Base-by-base conservation (phyloP, 1,140 invertebrate species). In the Bombus ignitus region DNA sequence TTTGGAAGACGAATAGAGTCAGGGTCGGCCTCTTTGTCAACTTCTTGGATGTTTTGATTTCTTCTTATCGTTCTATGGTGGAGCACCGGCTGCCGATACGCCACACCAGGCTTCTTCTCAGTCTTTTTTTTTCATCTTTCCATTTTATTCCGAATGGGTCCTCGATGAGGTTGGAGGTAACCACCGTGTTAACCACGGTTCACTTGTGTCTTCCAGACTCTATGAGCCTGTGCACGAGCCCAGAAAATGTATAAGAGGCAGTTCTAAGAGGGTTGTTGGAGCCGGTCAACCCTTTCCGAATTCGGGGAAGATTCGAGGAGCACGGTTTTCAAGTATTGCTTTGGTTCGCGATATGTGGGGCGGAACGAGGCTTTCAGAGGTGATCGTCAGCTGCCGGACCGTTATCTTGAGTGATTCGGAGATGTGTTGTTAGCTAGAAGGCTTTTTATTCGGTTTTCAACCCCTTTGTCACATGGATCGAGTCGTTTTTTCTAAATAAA, bases 161-260 rank as follows among this genome's bases (percentile, higher is more conserved):
- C 62, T 22, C 22, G 59, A 59, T 18, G 18, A 22, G 39, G 66
- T 77, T 79, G 85, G 83, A 90, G 89, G 80, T 89, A 90, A 88
- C 90, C 88, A 83, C 82, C 85, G 88, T 76, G 90, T 91, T 87
- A 87, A 72, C 81, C 90, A 93, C 91, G 91, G 89, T 91, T 93
- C 93, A 93, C 93, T 91, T 94, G 92, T 90, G 90, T 90, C 90
- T 89, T 22, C 18, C 9, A 18, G 2, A 15, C 65, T 35, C 65
- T 68, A 3, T 79, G 77, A 93, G 93, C 92, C 94, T 95, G 94
- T 92, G 93, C 94, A 95, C 89, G 89, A 94, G 89, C 89, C 93
- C 93, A 93, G 94, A 95, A 94, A 95, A 93, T 92, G 86, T 70
- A 28, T 73, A 44, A 15, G 80, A 70, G 83, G 53, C 57, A 22